Percentiles rank a stretch among this genome's conserved stretches.
These are phyloP conservation scores for Caenorhabditis inopinata DNA, from an alignment of 1,140 invertebrate species.

Conservation along the genomic window DNA sequence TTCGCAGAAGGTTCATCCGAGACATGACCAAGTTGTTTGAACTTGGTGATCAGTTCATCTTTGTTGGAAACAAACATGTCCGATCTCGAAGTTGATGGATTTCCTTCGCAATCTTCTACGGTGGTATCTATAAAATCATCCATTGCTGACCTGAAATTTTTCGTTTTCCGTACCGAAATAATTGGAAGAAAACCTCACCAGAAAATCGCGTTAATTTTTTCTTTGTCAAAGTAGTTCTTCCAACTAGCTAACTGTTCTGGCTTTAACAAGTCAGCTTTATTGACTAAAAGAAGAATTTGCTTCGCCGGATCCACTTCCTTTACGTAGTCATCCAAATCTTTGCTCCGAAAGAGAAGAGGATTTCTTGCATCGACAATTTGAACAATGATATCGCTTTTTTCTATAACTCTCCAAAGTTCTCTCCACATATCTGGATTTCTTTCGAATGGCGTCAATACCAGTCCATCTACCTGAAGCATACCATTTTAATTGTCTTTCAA, in stretches of 20 bases:
- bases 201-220: slow-evolving; percentile 76
- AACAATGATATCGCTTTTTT: slow-evolving; percentile 89
- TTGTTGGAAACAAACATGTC: slow-evolving; percentile 61
- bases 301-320: slow-evolving; percentile 78
- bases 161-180: not conserved
- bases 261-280: slow-evolving; percentile 91
- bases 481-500: slow-evolving; percentile 33
- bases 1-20: slow-evolving; percentile 11
- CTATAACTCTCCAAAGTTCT: slow-evolving; percentile 95
- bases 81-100: slow-evolving; percentile 66
- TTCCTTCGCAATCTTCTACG: slow-evolving; percentile 59
- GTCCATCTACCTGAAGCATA: slow-evolving; percentile 71
- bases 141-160: slow-evolving; percentile 64
- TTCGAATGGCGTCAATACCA: slow-evolving; percentile 92
- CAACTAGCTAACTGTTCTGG: slow-evolving; percentile 79
- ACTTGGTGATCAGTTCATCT: slow-evolving; percentile 47
- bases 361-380: slow-evolving; percentile 96
- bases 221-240: slow-evolving; percentile 81
- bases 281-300: slow-evolving; percentile 82
- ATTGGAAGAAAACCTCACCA: slow-evolving; percentile 77
- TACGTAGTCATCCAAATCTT: slow-evolving; percentile 91
- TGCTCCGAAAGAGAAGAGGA: slow-evolving; percentile 87
- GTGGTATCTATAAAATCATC: slow-evolving; percentile 62
- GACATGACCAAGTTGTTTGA: slow-evolving; percentile 45
- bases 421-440: slow-evolving; percentile 97